Evolutionary conservation across 1,140 invertebrate genomes (phyloP), one percentile per base, ranked within the genome.

Genomic region (Drosophila mauritiana): DNA sequence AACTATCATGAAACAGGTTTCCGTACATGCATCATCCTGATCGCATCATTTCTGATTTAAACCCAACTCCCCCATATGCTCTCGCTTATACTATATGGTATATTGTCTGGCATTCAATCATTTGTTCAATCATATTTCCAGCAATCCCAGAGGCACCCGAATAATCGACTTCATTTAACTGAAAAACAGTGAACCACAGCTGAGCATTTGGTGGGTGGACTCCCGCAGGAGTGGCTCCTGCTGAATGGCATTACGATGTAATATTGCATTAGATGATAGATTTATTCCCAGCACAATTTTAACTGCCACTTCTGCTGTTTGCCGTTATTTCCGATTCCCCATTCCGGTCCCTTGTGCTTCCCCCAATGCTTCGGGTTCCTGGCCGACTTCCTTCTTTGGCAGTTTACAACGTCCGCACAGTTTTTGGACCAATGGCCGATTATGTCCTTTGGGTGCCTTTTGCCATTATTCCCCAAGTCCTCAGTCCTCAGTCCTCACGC

Each of bases 261-360:
- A 89, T 88, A 88, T 88, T 88, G 73, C 80, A 89, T 88, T 89
- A 89, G 86, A 89, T 84, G 84, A 88, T 89, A 73, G 80, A 88
- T 88, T 89, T 89, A 88, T 88, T 88, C 84, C 84, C 84, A 88
- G 76, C 73, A 84, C 84, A 89, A 88, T 89, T 89, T 88, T 84
- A 89, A 78, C 80, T 84, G 80, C 68, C 69, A 89, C 80, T 88
- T 84, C 77, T 86, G 73, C 57, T 52, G 61, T 57, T 67, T 61
- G 54, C 40, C 54, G 53, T 61, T 78, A 72, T 78, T 78, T 78
- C 74, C 74, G 68, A 72, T 54, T 78, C 51, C 65, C 74, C 49
- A 43, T 34, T 42, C 67, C 15, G 22, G 12, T 4, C 11, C 45
- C 39, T 52, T 25, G 20, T 15, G 4, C 8, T 15, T 3, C 11